Conservation (phyloP, 2,113 vertebrate species). For the Micromys minutus region DNA sequence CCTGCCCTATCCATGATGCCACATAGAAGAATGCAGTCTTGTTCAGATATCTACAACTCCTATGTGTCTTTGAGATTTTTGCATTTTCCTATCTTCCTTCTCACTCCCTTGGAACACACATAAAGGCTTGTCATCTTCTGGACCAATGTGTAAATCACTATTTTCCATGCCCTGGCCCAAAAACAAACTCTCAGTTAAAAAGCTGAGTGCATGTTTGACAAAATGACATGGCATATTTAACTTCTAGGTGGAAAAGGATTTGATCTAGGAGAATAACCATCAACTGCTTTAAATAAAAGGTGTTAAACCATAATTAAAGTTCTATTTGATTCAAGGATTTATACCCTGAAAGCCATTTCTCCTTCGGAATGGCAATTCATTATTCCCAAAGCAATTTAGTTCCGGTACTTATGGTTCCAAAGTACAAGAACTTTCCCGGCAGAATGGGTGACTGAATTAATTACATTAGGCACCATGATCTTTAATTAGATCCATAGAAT, state of each 20-base stretch:
- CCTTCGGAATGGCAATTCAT: slow-evolving; percentile 71
- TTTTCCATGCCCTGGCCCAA: neutral
- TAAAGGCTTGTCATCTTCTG: neutral
- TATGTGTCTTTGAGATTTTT: neutral
- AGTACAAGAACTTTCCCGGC: slow-evolving; percentile 32
- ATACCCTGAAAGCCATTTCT: slow-evolving; percentile 67
- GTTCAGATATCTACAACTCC: neutral
- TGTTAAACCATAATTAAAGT: slow-evolving; percentile 57
- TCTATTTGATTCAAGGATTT: slow-evolving; percentile 65
- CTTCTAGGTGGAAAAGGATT: slow-evolving; percentile 56
- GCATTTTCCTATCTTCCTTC: neutral
- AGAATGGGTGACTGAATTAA: slow-evolving; percentile 65
- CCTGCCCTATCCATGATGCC: neutral
- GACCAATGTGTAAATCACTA: neutral
- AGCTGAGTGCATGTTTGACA: slow-evolving; percentile 17
- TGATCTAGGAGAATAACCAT: slow-evolving; percentile 51
- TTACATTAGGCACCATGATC: slow-evolving; percentile 60
- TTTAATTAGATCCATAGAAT: slow-evolving; percentile 73
- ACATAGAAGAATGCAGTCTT: neutral
- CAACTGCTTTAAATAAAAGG: neutral
- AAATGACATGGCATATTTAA: neutral
- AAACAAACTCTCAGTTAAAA: neutral
- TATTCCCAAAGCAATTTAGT: slow-evolving; percentile 58
- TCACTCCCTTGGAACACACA: neutral
- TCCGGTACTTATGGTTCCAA: neutral